Conservation (phyloP, 1,140 invertebrate species). For the Drosophila nigrodunni region DNA sequence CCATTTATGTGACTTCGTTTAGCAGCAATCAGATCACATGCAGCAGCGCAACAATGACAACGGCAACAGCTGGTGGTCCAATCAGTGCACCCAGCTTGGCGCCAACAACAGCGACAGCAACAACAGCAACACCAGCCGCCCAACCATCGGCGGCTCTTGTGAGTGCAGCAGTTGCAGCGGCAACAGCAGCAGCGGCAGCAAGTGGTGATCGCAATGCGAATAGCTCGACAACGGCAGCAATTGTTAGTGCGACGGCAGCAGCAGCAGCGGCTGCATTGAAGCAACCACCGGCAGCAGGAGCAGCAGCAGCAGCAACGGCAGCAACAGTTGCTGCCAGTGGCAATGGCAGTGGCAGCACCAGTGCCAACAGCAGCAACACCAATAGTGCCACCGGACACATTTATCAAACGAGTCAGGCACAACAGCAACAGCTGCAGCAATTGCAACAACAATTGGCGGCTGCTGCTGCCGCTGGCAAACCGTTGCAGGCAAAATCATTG, state of each 20-base stretch:
- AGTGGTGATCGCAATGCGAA: constrained; percentile 63
- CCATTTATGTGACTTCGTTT: constrained; percentile 92
- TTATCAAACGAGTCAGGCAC: constrained; percentile 73
- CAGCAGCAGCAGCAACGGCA: constrained; percentile 21
- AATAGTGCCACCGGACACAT: constrained; percentile 66
- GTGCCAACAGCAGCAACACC: constrained; percentile 31
- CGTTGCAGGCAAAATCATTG: constrained; percentile 70
- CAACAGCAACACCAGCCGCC: constrained; percentile 28
- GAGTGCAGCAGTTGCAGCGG: constrained; percentile 66
- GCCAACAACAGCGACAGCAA: constrained; percentile 63
- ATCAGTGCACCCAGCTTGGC: constrained; percentile 74
- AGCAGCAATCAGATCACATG: constrained; percentile 87
- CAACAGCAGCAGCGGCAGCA: constrained; percentile 65
- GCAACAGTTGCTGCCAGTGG: constrained; percentile 7
- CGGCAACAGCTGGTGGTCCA: constrained; percentile 84
- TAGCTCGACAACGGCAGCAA: constrained; percentile 68
- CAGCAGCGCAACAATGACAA: constrained; percentile 86
- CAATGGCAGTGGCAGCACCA: constrained; percentile 18
- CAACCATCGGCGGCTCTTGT: constrained; percentile 56
- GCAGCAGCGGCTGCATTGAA: constrained; percentile 49
- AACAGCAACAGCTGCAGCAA: constrained; percentile 75
- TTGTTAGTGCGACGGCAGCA: constrained; percentile 45
- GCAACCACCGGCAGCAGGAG: constrained; percentile 36
- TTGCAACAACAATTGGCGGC: constrained; percentile 70
- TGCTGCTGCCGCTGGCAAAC: constrained; percentile 68